phyloP scores from a whole-genome alignment of 2,888 invertebrate genomes.

The Polydrusus tereticollis region DNA sequence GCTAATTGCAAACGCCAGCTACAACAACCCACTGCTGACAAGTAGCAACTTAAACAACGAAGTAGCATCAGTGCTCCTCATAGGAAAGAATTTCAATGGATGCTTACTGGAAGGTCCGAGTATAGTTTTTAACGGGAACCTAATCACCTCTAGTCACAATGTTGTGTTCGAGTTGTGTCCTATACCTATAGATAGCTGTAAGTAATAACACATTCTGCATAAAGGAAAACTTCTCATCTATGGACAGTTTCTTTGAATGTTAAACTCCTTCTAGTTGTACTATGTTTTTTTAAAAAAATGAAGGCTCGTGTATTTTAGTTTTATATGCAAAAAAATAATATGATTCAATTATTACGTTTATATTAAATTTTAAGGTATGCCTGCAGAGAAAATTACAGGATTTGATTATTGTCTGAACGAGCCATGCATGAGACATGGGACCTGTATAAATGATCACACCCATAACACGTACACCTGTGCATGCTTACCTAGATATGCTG shows the following conservation, averaged over 20 bases:
- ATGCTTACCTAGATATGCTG: slow-evolving; percentile 86
- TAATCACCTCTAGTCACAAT: slow-evolving; percentile 74
- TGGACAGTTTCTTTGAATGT: neutral
- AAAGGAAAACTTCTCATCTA: neutral
- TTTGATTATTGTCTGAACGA: slow-evolving; percentile 78
- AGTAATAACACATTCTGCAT: slow-evolving; percentile 58
- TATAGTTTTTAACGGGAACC: slow-evolving; percentile 78
- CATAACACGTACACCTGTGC: slow-evolving; percentile 85
- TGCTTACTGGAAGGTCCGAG: slow-evolving; percentile 91
- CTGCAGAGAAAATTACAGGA: slow-evolving; percentile 67
- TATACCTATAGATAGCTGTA: slow-evolving; percentile 79
- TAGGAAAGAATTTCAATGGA: slow-evolving; percentile 86
- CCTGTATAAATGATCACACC: slow-evolving; percentile 76
- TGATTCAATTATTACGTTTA: no score
- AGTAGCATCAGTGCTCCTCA: slow-evolving; percentile 77
- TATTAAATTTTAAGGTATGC: slow-evolving; percentile 68
- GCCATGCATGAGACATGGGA: slow-evolving; percentile 87
- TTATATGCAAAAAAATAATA: no score
- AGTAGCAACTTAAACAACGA: slow-evolving; percentile 80
- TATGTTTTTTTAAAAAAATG: no score
- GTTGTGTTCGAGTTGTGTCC: slow-evolving; percentile 84
- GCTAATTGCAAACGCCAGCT: slow-evolving; percentile 84
- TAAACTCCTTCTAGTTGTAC: no score
- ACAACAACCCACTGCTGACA: slow-evolving; percentile 80
- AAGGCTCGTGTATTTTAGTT: no score